Base-by-base conservation (phyloP, 2,888 invertebrate species). In the Acheta domesticus region DNA sequence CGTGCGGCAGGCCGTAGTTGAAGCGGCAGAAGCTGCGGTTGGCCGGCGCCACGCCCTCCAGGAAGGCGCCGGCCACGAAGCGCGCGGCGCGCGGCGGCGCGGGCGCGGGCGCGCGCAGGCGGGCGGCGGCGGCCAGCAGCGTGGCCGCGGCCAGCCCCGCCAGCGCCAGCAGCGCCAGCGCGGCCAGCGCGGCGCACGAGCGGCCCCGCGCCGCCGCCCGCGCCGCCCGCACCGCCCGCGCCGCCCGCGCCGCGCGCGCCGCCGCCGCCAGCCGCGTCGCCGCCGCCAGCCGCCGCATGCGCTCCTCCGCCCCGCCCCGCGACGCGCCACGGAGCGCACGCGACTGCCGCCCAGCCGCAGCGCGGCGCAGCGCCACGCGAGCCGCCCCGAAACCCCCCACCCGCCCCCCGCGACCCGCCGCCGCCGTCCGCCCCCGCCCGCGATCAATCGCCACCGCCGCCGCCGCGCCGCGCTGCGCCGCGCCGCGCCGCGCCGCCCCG, bases 1-100 rank as follows among this genome's bases (percentile, higher is more conserved):
- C 89, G 82, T 87, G 86, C 3, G 91, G 91, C 77, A 91, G 86
- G 76, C 90, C 90, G 84, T 91, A 91, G 82, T 89, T 90, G 83
- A 90, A 92, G 78, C 62, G 14, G 62, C 62, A 62, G n/a, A 19
- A 62, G 62, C 62, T 62, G 16, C n/a, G 14, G 62, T 62, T 62
- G 62, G 62, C n/a, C 62, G 62, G 62, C n/a, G 16, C n/a, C 62
- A 14, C n/a, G 14, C 62, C 62, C n/a, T 62, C 62, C 20, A n/a
- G 77, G 50, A 49, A 50, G 49, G 14, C 50, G 48, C 48, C 77
- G n/a, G 50, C 49, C 49, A 77, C 48, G 77, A 16, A 49, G 49
- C 19, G 19, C 49, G 48, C 20, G 20, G 19, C 23, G 4, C 20
- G 77, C 77, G 21, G 77, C 77, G n/a, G 77, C 49, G 16, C 49